Base-by-base conservation (phyloP, 2,888 invertebrate genomes). In the Melanchra persicariae region DNA sequence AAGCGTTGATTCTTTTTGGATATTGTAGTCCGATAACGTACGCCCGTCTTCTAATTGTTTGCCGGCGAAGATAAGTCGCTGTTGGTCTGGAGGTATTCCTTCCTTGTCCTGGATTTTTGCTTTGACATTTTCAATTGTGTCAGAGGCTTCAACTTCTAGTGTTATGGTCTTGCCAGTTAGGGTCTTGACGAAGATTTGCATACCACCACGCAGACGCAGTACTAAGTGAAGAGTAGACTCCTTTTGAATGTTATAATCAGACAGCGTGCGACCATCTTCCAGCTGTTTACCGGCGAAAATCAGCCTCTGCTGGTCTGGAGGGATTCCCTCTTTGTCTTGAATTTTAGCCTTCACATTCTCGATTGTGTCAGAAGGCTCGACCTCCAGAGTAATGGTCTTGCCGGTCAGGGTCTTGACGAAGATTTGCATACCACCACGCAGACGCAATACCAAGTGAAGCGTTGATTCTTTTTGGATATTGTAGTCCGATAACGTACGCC, bases 41-140 rank as follows among this genome's bases (percentile, higher is more conserved):
- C 83, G 83, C 0, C 83, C 83, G 37, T 83, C 83, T 60, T 84
- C 83, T 1, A 83, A 8, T 10, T 83, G 83, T 6, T 83, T 83
- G 0, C 83, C 83, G 0, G 83, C 83, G n/a, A 83, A 87, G 19
- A 87, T 87, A 19, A 87, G 12, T 7, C 87, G 9, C 17, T 87
- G 87, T 12, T 87, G 87, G 49, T 87, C 87, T 26, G 87, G 87
- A 0, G 87, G 87, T 2, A 87, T 87, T 0, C 87, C 87, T 9
- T 87, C 87, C 3, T 87, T 87, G 45, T 87, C 87, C 1, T 87
- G 87, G 0, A 87, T 87, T 57, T 87, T 83, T 0, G 83, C 83
- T 24, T 83, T 83, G 0, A 83, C 83, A 30, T 83, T 83, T 2
- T 83, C 83, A 8, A 83, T 83, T 0, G 83, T 83, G 47, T 83